Base-by-base conservation (phyloP, 2,888 invertebrate genomes). In the Lochmaea crataegi region DNA sequence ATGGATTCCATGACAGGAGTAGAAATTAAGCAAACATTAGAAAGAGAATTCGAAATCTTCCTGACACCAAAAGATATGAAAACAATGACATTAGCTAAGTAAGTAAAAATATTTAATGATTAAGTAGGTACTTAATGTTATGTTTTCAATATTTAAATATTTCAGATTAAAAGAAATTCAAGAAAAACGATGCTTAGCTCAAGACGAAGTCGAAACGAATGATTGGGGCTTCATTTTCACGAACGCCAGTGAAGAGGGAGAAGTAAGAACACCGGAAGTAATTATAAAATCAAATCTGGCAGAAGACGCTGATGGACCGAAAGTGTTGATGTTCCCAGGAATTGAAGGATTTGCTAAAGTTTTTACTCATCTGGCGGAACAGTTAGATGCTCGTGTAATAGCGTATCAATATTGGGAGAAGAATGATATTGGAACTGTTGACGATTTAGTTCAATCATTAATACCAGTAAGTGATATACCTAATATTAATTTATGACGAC, bases 1-100 rank as follows among this genome's bases (percentile, higher is more conserved):
- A 94, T 99, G 92, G 98, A 99, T 87, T 98, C 98, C 1, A 92
- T 98, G 89, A 98, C 97, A 96, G 96, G 96, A 0, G 96, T 97
- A 0, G 98, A 99, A 87, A 96, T 99, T 79, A 97, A 97, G 81
- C 97, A 97, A 87, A 94, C 94, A 0, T 86, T 97, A 2, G 97
- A 97, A 85, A 89, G 96, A 80, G 95, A 96, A 84, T 97, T 94
- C 84, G 96, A 97, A 83, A 88, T 98, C 68, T 92, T 93, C 84
- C 88, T 98, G 4, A 92, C 95, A 0, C 93, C 96, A 6, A 94
- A 95, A 83, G 96, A 97, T 79, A 93, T 97, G 73, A 90, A 96
- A 65, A 90, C 91, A 0, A 87, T 97, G 53, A 96, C 95, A 0
- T 93, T 96, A 78, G 90, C 91, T 22, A 93, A 88, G 90, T 90